Evolutionary conservation across 2,113 vertebrate species (phyloP), one percentile per base, ranked within the genome.

Genomic region (Sinocyclocheilus maitianheensis): DNA sequence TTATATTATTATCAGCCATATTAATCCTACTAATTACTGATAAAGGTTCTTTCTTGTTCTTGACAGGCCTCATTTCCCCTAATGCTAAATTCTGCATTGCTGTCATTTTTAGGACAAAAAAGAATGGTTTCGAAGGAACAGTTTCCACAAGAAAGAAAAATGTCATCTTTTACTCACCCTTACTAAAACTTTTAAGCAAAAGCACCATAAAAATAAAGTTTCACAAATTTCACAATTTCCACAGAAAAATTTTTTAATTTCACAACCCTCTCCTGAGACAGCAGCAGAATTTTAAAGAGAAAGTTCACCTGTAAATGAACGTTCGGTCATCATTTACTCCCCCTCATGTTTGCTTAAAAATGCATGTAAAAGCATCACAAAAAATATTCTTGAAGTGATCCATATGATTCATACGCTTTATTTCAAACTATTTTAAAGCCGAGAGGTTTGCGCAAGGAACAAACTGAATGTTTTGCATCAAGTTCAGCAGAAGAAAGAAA

Each of bases 1-100:
- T 16, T 55, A 77, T 72, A 77, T 62, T 24, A 30, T 77, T 83
- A 82, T 85, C 71, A 81, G 46, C 18, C 11, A 82, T 71, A 85
- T 77, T 60, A 82, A 85, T 71, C 72, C 84, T 37, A 20, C 77
- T 85, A 77, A 83, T 85, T 88, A 83, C 72, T 40, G 78, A 62
- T 77, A 53, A 48, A 63, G 74, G 30, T 65, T 74, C 75, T 83
- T 58, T 80, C 81, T 79, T 71, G 34, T 20, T 24, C 30, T 16
- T 14, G 24, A 69, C 81, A 55, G 53, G 63, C 80, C 63, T 48
- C 40, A 65, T 79, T 79, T 79, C 77, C 53, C 30, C 77, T 79
- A 37, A 79, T 79, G 30, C 53, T 58, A 79, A 58, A 79, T 60
- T 55, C 77, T 58, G 48, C 77, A 37, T 13, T 58, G 26, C 77